Percentiles rank a stretch among this genome's conserved stretches.
These are phyloP conservation scores for Myiotriccus ornatus DNA, from an alignment of 2,797 vertebrate genomes.

Conservation along the genomic window DNA sequence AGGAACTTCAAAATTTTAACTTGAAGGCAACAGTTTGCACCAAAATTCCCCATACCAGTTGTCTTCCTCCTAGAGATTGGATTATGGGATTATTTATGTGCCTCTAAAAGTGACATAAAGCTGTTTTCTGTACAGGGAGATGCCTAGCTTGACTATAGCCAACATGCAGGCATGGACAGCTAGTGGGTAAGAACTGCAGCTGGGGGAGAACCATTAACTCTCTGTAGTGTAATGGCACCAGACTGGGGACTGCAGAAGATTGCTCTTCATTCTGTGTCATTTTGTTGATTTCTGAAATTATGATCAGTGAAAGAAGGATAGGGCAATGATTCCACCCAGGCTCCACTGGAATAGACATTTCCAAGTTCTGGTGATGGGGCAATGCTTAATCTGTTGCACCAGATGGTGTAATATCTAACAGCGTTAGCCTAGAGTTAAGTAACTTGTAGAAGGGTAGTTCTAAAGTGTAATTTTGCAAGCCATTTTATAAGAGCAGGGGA, in stretches of 20 bases:
- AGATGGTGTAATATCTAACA: background rate
- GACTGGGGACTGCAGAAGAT: background rate
- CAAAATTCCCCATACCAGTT: background rate
- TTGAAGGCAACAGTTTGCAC: background rate
- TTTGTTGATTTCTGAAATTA: background rate
- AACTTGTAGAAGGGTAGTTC: background rate
- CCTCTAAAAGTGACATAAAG: background rate
- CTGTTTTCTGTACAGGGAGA: background rate
- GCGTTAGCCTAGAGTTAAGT: background rate
- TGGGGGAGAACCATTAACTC: background rate
- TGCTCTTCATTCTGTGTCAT: background rate
- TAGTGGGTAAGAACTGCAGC: background rate
- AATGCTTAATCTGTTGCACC: background rate
- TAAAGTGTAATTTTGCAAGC: background rate
- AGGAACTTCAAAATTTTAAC: background rate
- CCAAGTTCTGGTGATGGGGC: background rate
- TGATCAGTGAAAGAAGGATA: background rate
- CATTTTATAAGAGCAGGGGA: background rate
- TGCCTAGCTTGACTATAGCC: background rate
- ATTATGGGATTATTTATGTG: background rate
- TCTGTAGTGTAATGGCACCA: background rate
- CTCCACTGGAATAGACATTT: fast-evolving
- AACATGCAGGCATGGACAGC: background rate
- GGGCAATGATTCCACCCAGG: background rate
- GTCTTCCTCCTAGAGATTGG: background rate